Evolutionary conservation across 2,113 vertebrate genomes (phyloP).

Genomic region (Catharus bicknelli): DNA sequence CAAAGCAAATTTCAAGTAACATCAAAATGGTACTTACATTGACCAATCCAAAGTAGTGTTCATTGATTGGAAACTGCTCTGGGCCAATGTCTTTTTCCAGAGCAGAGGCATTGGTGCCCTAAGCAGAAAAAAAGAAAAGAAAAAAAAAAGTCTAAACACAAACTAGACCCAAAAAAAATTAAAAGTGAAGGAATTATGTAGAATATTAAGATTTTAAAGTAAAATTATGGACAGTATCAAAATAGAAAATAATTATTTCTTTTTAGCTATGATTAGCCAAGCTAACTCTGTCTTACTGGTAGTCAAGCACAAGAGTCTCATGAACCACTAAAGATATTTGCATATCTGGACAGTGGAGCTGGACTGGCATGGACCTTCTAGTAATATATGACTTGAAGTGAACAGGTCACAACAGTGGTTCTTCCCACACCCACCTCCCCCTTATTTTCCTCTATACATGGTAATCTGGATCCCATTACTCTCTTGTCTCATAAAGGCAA

Average conservation of each 20-base stretch:
- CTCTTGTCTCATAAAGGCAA: not conserved
- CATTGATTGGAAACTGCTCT: slow-evolving; percentile 99
- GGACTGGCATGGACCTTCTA: not conserved
- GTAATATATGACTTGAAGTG: not conserved
- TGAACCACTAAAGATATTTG: not conserved
- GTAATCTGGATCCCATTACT: not conserved
- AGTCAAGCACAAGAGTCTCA: not conserved
- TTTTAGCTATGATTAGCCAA: not conserved
- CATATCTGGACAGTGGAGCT: not conserved
- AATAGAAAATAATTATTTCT: not conserved
- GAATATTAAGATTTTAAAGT: not conserved
- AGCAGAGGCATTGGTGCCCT: slow-evolving; percentile 99
- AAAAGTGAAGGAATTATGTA: not conserved
- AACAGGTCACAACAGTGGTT: not conserved
- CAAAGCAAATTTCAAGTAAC: not conserved
- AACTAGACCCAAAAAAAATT: not conserved
- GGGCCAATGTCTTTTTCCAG: slow-evolving; percentile 99
- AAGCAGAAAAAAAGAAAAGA: not conserved
- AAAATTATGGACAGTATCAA: not conserved
- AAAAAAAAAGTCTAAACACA: not conserved
- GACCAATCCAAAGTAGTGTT: slow-evolving; percentile 98
- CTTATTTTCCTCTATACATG: not conserved
- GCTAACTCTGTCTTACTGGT: not conserved
- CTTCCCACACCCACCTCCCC: not conserved
- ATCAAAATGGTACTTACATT: slow-evolving; percentile 84